phyloP scores from a whole-genome alignment of 2,797 vertebrate species.

The Cossypha polioptera region DNA sequence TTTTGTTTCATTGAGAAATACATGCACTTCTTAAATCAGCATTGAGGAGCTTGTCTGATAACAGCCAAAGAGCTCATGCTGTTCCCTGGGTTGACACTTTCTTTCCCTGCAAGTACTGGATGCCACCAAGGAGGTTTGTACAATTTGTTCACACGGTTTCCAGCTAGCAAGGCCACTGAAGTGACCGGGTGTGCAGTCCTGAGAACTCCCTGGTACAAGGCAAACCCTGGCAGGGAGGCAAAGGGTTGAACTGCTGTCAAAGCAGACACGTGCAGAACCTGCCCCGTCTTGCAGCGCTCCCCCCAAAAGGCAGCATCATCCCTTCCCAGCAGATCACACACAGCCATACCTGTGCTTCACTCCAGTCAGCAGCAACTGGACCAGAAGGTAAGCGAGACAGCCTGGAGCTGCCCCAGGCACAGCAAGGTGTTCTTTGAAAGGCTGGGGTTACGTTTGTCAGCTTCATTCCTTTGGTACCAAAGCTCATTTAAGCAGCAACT shows the following conservation, averaged over 20 bases:
- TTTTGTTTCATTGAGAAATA: neutral
- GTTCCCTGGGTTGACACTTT: neutral
- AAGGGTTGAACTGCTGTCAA: neutral
- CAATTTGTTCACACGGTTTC: neutral
- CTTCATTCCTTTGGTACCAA: neutral
- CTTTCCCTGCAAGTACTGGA: neutral
- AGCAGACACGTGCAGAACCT: neutral
- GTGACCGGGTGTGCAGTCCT: neutral
- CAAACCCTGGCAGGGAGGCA: neutral
- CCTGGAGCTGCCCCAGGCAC: neutral
- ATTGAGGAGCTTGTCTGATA: accelerated
- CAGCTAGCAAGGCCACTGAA: neutral
- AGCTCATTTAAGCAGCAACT: neutral
- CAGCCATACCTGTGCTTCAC: neutral
- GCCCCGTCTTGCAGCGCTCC: accelerated
- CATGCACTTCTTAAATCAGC: neutral
- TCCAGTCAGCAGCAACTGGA: neutral
- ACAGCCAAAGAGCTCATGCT: accelerated
- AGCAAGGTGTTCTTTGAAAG: neutral
- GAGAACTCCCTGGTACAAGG: neutral
- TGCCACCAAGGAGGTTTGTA: neutral
- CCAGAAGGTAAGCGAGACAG: neutral
- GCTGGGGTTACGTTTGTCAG: neutral
- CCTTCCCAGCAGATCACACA: neutral
- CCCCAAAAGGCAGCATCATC: neutral